phyloP scores from a whole-genome alignment of 2,797 vertebrate genomes.

The Vultur gryphus region DNA sequence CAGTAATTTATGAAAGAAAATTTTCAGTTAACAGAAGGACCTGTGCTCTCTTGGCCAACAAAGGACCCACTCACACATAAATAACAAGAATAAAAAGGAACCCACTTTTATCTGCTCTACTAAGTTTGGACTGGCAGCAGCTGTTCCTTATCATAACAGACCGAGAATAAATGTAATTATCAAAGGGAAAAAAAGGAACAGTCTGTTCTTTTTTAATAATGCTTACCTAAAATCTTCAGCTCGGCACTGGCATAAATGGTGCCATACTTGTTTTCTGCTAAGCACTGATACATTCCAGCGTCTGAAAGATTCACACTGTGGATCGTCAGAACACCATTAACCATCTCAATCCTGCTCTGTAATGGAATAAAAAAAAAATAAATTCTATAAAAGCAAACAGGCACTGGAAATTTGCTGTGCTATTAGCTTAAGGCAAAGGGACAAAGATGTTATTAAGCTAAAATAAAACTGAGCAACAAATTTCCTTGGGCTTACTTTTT shows the following conservation, averaged over 20 bases:
- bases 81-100: neutral
- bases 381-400: slow-evolving; percentile 12
- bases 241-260: slow-evolving; percentile 87
- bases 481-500: neutral
- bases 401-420: neutral
- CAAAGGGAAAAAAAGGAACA: neutral
- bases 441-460: neutral
- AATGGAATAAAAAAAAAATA: slow-evolving; percentile 51
- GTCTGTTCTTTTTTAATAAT: neutral
- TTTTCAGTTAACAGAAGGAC: neutral
- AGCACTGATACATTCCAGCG: slow-evolving; percentile 96
- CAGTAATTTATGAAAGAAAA: neutral
- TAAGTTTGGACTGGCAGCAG: neutral
- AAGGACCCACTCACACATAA: neutral
- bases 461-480: neutral
- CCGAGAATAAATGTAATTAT: neutral
- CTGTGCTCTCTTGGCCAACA: neutral
- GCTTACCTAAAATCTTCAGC: slow-evolving; percentile 88
- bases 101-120: neutral
- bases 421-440: neutral
- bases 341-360: slow-evolving; percentile 86
- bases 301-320: slow-evolving; percentile 84
- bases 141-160: neutral
- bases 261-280: slow-evolving; percentile 93
- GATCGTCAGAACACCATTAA: slow-evolving; percentile 88